Evolutionary conservation across 2,888 invertebrate genomes (phyloP).

Genomic region (Microplitis deprimator): DNA sequence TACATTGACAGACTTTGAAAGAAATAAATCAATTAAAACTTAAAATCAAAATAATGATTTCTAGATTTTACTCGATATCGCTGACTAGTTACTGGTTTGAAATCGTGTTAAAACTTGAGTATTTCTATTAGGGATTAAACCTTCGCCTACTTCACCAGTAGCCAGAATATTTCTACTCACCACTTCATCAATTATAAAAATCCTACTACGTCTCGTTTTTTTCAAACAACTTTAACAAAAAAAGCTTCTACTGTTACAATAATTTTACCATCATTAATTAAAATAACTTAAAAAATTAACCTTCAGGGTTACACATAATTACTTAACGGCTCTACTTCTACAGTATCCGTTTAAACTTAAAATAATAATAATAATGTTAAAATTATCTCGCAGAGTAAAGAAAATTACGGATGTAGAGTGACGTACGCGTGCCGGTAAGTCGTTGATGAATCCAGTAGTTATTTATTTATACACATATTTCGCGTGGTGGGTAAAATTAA

Average conservation of each 20-base stretch:
- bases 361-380: neutral
- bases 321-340: slow-evolving; percentile 47
- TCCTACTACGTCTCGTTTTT: no score
- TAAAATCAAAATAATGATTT: no score
- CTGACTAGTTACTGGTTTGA: no score
- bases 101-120: no score
- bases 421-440: slow-evolving; percentile 55
- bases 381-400: neutral
- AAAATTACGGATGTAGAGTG: neutral
- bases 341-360: neutral
- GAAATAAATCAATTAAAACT: no score
- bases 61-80: no score
- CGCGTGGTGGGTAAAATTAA: slow-evolving; percentile 25
- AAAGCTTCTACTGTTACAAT: neutral
- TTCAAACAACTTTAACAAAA: neutral
- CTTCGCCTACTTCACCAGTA: no score
- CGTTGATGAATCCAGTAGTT: slow-evolving; percentile 20
- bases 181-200: no score
- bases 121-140: no score
- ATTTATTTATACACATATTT: slow-evolving; percentile 10
- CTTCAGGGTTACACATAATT: slow-evolving; percentile 59
- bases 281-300: slow-evolving; percentile 37
- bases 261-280: neutral
- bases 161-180: no score
- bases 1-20: no score